Conservation (phyloP, 2,888 invertebrate genomes). For the Meteorus colon region DNA sequence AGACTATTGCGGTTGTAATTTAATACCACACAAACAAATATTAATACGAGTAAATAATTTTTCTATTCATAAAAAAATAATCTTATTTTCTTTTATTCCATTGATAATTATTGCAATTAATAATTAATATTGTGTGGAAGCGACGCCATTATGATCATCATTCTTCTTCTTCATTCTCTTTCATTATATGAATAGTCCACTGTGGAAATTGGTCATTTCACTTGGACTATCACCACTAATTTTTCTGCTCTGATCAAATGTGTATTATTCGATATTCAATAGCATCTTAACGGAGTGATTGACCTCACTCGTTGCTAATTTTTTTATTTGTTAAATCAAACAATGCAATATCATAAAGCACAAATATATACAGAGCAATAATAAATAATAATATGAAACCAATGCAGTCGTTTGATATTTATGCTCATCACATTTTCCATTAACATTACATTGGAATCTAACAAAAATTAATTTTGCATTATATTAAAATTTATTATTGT, state of each 20-base stretch:
- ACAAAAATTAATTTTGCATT: too few species aligned
- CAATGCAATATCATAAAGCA: too few species aligned
- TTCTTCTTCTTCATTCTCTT: background rate
- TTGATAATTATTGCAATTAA: slow-evolving; percentile 27
- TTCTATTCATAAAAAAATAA: background rate
- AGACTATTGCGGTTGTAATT: slow-evolving; percentile 10
- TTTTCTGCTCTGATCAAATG: slow-evolving; percentile 35
- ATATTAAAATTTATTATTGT: too few species aligned
- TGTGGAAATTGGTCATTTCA: slow-evolving; percentile 49
- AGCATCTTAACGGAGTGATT: slow-evolving; percentile 13
- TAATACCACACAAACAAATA: background rate
- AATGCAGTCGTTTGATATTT: too few species aligned
- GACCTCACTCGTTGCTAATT: slow-evolving; percentile 15
- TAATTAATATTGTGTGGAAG: slow-evolving; percentile 6
- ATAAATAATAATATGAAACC: too few species aligned
- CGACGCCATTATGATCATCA: slow-evolving; percentile 36
- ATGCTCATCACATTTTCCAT: too few species aligned
- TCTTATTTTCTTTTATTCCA: background rate
- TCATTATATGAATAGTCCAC: slow-evolving; percentile 6
- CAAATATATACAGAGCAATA: too few species aligned
- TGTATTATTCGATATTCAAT: slow-evolving; percentile 35
- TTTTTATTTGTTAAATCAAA: background rate
- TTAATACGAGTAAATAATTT: background rate
- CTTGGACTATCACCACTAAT: slow-evolving; percentile 41
- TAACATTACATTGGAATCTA: too few species aligned